Base-by-base conservation (phyloP, 1,140 invertebrate species). In the Archivesica marissinica region DNA sequence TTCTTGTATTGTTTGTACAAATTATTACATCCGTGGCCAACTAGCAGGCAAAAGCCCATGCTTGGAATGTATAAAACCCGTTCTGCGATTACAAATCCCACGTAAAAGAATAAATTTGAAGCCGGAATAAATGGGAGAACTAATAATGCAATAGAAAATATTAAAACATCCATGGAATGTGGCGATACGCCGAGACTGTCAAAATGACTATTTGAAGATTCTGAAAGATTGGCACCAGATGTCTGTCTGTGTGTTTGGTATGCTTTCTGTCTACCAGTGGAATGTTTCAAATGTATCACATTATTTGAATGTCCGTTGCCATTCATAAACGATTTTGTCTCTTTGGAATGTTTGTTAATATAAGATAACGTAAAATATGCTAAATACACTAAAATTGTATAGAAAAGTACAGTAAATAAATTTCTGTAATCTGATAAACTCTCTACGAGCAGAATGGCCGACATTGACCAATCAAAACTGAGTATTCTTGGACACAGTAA, bases 381-480 rank as follows among this genome's bases (percentile, higher is more conserved):
- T 30, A 89, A 59, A 87, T 89, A 95, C 23, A 95, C 89, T 2
- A 99, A 90, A 7, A 94, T 95, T 0, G 94, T 88, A 87, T 97
- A 97, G 52, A 97, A 96, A 0, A 95, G 93, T 2, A 98, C 13
- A 0, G 98, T 98, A 7, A 96, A 96, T 17, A 98, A 84, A 95
- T 99, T 99, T 41, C 98, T 95, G 0, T 95, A 90, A 94, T 99
- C 98, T 0, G 94, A 88, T 88, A 98, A 95, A 39, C 96, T 96
- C 87, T 97, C 96, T 25, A 99, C 95, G n/a, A 99, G 93, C 0
- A 98, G 97, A 82, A 99, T 96, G 28, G 98, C 98, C 35, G 97
- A 98, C 98, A 99, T 99, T 47, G 98, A 99, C 98, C 98, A 99
- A 95, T 99, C 98, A 94, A 98, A 99, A 95, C 98, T 99, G 20